Evolutionary conservation across 2,113 vertebrate species (phyloP).

Genomic region (Chaetorhynchus papuensis): DNA sequence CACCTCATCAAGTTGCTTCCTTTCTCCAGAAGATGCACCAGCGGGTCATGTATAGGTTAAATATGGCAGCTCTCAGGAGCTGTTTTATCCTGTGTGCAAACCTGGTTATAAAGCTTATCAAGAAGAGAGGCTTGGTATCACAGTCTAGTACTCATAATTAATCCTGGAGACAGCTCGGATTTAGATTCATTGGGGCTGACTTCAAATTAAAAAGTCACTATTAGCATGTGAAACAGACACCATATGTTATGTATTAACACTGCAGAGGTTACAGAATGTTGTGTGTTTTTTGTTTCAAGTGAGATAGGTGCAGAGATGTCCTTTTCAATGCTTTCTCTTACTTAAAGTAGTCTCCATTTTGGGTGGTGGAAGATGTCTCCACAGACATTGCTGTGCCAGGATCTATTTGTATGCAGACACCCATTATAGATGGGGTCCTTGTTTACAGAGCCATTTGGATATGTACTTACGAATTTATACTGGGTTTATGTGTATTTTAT

Average conservation of each 20-base stretch:
- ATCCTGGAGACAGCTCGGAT: slow-evolving; percentile 75
- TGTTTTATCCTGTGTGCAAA: slow-evolving; percentile 68
- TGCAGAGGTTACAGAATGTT: slow-evolving; percentile 19
- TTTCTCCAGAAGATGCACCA: not conserved
- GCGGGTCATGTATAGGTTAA: not conserved
- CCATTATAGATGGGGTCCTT: not conserved
- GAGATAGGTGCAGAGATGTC: not conserved
- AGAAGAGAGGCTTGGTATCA: slow-evolving; percentile 69
- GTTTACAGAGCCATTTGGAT: not conserved
- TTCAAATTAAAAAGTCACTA: slow-evolving; percentile 80
- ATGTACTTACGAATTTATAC: not conserved
- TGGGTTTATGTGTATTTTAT: not conserved
- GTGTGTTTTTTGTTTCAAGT: not conserved
- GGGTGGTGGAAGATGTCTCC: not conserved
- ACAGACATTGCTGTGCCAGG: not conserved
- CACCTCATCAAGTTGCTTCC: not conserved
- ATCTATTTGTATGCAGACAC: not conserved
- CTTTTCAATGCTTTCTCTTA: not conserved
- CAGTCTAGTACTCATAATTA: slow-evolving; percentile 77
- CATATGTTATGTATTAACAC: slow-evolving; percentile 68
- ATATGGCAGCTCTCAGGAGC: slow-evolving; percentile 47
- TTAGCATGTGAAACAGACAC: slow-evolving; percentile 73
- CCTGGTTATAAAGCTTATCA: slow-evolving; percentile 71
- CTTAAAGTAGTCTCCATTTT: not conserved
- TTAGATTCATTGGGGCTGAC: slow-evolving; percentile 74